Evolutionary conservation across 2,888 invertebrate genomes (phyloP).

Genomic region (Gryllus longicercus): DNA sequence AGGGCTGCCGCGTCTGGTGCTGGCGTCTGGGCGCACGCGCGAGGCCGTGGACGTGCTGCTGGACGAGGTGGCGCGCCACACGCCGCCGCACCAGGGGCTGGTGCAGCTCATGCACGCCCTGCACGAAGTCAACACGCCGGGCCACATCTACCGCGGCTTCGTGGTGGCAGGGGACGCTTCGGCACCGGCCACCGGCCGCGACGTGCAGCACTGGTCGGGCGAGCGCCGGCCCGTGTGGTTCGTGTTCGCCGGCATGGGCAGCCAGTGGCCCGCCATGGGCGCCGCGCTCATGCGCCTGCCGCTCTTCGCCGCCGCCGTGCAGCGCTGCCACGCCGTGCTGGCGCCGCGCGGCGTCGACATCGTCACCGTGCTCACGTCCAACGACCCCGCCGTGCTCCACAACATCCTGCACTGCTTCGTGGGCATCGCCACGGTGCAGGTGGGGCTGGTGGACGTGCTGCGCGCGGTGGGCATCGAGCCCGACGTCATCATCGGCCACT

Average conservation of each 20-base stretch:
- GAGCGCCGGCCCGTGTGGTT: constrained; percentile 75
- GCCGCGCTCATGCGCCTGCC: constrained; percentile 69
- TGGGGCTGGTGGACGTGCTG: constrained; percentile 61
- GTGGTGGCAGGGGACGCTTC: background rate
- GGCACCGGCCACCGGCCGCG: too few species aligned
- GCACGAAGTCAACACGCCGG: constrained; percentile 46
- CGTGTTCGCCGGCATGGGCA: constrained; percentile 89
- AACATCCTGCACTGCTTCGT: constrained; percentile 69
- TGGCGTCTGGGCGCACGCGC: constrained; percentile 82
- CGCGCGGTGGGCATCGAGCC: constrained; percentile 58
- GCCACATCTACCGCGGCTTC: constrained; percentile 65
- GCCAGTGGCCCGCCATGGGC: constrained; percentile 85
- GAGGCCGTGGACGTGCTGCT: constrained; percentile 66
- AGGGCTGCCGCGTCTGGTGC: constrained; percentile 62
- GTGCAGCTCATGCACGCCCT: constrained; percentile 49
- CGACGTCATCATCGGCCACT: constrained; percentile 70
- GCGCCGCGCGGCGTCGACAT: constrained; percentile 63
- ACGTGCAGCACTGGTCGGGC: constrained; percentile 57
- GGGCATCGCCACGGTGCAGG: constrained; percentile 67
- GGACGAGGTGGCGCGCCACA: constrained; percentile 46
- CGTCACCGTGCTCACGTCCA: constrained; percentile 58
- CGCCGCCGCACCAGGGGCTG: constrained; percentile 45
- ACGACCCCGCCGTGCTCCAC: constrained; percentile 60
- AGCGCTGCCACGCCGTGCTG: constrained; percentile 60
- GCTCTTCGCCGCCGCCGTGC: constrained; percentile 67